Base-by-base conservation (phyloP, 2,888 invertebrate species). In the Thera obeliscata region DNA sequence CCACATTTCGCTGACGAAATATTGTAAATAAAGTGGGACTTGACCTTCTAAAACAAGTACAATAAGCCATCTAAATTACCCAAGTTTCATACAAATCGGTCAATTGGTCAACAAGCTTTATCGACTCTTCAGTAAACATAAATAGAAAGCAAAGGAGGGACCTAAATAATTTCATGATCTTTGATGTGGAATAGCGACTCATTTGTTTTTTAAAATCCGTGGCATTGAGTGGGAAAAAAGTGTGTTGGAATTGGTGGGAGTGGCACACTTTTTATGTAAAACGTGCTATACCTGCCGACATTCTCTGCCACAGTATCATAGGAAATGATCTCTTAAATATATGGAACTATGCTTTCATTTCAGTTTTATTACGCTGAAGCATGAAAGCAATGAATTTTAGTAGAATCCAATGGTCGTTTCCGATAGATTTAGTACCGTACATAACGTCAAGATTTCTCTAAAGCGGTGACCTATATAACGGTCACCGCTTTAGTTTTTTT, bases 91-190 rank as follows among this genome's bases (percentile, higher is more conserved):
- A 36, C 36, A 55, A 55, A n/a, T 56, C 36, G 56, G 36, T 8
- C 56, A 49, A 36, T 59, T 12, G 46, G 35, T 59, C 38, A 52
- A 41, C 50, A 3, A 41, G 9, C 9, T 38, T 22, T 22, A 49
- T 59, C 8, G 41, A 60, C 41, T 60, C 22, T 58, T 58, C 48
- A 48, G 48, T 48, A 36, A 35, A 33, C 58, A 49, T 49, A 50
- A 50, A 59, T 36, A 50, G 48, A 41, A 60, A 38, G 38, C 38
- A 60, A 52, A 60, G 49, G 50, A 38, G 36, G 4, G 49, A 50
- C 60, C 50, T 50, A 52, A 50, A 61, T 58, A 60, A 72, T 77
- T 75, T 73, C 72, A 74, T 67, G 75, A 78, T 75, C 73, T 75
- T 76, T 22, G 22, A 22, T 22, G 22, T 22, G 22, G 22, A 22